Evolutionary conservation across 35 echinoderm and acorn worm genomes (phyloP).

Genomic region (Lytechinus pictus): DNA sequence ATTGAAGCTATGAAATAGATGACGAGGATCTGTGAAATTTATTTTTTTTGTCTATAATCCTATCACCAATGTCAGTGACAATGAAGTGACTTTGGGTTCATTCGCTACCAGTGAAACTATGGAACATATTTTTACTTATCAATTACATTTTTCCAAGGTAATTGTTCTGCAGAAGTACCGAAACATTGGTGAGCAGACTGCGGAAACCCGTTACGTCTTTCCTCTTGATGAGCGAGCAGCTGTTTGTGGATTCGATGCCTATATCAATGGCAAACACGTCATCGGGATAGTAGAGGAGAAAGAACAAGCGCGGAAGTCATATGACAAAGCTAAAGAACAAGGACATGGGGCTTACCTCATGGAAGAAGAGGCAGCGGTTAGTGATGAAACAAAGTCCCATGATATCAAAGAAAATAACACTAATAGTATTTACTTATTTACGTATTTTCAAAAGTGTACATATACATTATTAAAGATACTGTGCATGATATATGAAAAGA

Average conservation of each 20-base stretch:
- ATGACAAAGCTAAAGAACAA: slow-evolving; percentile 85
- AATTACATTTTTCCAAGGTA: slow-evolving; percentile 41
- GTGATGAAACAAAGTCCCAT: background rate
- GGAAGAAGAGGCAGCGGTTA: slow-evolving; percentile 90
- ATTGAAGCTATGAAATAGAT: no score
- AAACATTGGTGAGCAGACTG: slow-evolving; percentile 63
- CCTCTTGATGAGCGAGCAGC: slow-evolving; percentile 84
- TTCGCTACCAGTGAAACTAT: background rate
- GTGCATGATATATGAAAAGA: no score
- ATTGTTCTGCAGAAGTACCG: slow-evolving; percentile 73
- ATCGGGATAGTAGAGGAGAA: slow-evolving; percentile 96
- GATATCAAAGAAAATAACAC: no score
- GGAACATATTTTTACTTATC: background rate
- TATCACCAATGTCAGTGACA: background rate
- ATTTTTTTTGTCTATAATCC: background rate
- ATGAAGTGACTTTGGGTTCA: background rate
- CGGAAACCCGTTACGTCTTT: slow-evolving; percentile 95
- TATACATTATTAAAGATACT: no score
- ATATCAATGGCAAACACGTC: slow-evolving; percentile 94
- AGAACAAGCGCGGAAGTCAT: slow-evolving; percentile 82
- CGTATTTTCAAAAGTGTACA: no score
- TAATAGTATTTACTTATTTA: no score
- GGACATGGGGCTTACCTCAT: slow-evolving; percentile 99
- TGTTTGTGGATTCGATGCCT: slow-evolving; percentile 96
- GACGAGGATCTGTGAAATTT: background rate